phyloP scores from a whole-genome alignment of 2,888 invertebrate species.

The Platycheirus albimanus region DNA sequence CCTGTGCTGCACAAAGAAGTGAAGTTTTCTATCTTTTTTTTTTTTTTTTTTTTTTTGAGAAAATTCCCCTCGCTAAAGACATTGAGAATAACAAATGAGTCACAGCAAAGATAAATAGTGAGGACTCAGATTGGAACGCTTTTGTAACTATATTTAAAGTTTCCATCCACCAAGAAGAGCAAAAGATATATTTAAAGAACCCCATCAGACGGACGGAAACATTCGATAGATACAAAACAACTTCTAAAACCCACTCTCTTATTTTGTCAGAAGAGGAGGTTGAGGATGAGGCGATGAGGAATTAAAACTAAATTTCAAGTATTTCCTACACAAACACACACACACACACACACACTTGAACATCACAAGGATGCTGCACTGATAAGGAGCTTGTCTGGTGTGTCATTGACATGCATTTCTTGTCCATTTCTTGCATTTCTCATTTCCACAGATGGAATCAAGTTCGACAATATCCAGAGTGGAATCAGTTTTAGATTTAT shows the following conservation, averaged over 20 bases:
- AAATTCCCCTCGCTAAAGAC: conserved; percentile 7
- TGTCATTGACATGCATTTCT: conserved; percentile 25
- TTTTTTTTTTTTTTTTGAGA: background rate
- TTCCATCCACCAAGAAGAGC: no score
- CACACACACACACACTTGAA: no score
- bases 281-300: no score
- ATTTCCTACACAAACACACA: background rate
- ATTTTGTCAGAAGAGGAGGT: no score
- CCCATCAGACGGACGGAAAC: no score
- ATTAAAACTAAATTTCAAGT: conserved; percentile 24
- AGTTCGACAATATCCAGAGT: background rate
- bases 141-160: no score
- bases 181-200: no score
- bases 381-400: conserved; percentile 9
- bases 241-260: background rate
- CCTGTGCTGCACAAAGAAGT: no score
- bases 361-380: conserved; percentile 1
- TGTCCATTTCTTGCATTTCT: background rate
- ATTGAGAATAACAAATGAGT: conserved; percentile 31
- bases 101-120: background rate
- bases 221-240: no score
- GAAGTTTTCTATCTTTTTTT: conserved; percentile 9
- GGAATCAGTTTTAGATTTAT: conserved; percentile 16
- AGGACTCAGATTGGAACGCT: background rate
- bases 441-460: conserved; percentile 14